phyloP scores from a whole-genome alignment of 2,797 vertebrate species.

The Macroramphosus scolopax region DNA sequence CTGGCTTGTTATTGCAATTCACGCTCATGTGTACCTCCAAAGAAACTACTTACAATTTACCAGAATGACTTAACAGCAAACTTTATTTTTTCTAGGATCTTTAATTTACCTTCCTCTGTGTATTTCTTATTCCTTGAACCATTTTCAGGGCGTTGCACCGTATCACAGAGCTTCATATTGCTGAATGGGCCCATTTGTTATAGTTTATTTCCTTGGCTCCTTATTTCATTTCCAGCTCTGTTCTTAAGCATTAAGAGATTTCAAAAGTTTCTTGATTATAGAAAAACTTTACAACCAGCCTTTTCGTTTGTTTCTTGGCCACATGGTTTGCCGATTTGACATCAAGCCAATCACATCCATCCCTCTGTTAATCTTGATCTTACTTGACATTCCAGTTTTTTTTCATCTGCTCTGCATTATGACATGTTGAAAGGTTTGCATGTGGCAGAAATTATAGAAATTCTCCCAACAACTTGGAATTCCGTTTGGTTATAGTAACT shows the following conservation, averaged over 20 bases:
- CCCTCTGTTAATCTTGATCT: conserved; percentile 2
- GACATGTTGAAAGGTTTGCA: conserved; percentile 6
- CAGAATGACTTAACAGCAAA: too few species aligned
- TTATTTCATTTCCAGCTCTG: too few species aligned
- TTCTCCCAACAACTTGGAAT: neutral
- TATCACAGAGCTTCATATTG: too few species aligned
- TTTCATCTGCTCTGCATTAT: conserved; percentile 17
- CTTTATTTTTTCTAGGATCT: too few species aligned
- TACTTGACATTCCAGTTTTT: conserved; percentile 6
- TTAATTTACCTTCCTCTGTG: too few species aligned
- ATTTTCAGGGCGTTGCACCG: too few species aligned
- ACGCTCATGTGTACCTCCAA: too few species aligned
- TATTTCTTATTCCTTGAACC: too few species aligned
- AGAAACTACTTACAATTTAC: too few species aligned
- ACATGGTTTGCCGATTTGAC: neutral
- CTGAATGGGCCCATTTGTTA: too few species aligned
- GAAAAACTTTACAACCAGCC: neutral
- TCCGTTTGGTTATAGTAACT: neutral
- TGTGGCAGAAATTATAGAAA: conserved; percentile 9
- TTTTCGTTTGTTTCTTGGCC: neutral
- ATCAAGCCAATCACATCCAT: conserved; percentile 1
- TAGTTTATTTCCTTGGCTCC: too few species aligned
- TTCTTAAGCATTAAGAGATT: neutral
- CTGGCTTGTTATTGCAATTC: too few species aligned
- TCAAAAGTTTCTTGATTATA: neutral